phyloP scores from a whole-genome alignment of 2,797 vertebrate genomes.

The Aselliscus stoliczkanus region DNA sequence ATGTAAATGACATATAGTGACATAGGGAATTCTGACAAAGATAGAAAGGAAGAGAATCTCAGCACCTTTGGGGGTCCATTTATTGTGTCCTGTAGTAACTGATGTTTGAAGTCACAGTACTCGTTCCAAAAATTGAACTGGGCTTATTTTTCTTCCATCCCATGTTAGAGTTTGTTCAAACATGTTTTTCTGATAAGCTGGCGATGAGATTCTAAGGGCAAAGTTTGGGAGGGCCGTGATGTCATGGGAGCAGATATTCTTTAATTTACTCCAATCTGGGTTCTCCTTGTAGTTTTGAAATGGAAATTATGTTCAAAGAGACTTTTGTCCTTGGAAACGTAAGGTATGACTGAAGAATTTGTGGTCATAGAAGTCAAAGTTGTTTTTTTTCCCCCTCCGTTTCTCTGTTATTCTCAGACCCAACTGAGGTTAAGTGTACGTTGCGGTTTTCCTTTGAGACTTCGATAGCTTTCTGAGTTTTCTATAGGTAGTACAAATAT shows the following conservation, averaged over 20 bases:
- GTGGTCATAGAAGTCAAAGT: neutral
- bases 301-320: neutral
- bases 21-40: neutral
- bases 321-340: slow-evolving; percentile 8
- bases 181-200: neutral
- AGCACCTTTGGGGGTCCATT: neutral
- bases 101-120: neutral
- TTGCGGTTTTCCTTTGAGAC: slow-evolving; percentile 1
- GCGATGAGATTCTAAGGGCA: neutral
- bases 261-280: neutral
- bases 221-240: neutral
- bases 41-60: neutral
- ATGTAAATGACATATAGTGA: slow-evolving; percentile 29
- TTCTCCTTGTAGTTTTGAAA: neutral
- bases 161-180: slow-evolving; percentile 9
- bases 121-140: neutral
- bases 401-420: neutral
- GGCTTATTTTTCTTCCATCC: slow-evolving; percentile 13
- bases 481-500: slow-evolving; percentile 25
- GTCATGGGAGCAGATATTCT: neutral
- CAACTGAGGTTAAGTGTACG: neutral
- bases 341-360: neutral
- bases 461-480: slow-evolving; percentile 35
- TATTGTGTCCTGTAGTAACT: neutral
- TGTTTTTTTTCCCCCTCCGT: neutral